phyloP scores from a whole-genome alignment of 2,797 vertebrate genomes.

The Enteromius afrohamiltoni region DNA sequence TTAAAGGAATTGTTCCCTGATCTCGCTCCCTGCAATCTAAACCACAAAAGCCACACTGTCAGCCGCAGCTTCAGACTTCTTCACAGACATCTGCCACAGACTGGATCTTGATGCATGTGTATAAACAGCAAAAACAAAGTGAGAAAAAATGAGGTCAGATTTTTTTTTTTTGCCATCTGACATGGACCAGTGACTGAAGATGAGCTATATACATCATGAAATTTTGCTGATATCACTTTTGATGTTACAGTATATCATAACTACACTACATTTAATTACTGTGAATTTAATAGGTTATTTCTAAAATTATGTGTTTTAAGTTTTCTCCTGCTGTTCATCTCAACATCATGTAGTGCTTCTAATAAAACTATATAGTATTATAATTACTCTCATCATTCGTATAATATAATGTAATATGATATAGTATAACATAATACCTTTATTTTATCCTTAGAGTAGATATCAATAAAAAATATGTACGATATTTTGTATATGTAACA shows the following conservation, averaged over 20 bases:
- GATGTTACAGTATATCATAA: neutral
- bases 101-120: neutral
- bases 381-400: neutral
- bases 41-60: neutral
- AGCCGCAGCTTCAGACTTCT: neutral
- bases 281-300: neutral
- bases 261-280: neutral
- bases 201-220: neutral
- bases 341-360: too few species aligned
- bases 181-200: neutral
- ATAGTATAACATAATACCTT: neutral
- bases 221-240: neutral
- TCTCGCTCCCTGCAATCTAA: constrained; percentile 4
- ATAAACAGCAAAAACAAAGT: neutral
- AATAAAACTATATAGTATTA: too few species aligned
- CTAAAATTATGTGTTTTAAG: neutral
- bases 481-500: too few species aligned
- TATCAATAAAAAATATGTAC: too few species aligned
- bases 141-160: neutral
- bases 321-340: neutral
- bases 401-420: neutral
- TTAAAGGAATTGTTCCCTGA: constrained; percentile 14
- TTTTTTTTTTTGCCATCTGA: neutral
- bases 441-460: too few species aligned
- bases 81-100: neutral